These are phyloP conservation scores for Ceratosolen fusciceps DNA, from an alignment of 1,140 invertebrate species.

Conservation along the genomic window DNA sequence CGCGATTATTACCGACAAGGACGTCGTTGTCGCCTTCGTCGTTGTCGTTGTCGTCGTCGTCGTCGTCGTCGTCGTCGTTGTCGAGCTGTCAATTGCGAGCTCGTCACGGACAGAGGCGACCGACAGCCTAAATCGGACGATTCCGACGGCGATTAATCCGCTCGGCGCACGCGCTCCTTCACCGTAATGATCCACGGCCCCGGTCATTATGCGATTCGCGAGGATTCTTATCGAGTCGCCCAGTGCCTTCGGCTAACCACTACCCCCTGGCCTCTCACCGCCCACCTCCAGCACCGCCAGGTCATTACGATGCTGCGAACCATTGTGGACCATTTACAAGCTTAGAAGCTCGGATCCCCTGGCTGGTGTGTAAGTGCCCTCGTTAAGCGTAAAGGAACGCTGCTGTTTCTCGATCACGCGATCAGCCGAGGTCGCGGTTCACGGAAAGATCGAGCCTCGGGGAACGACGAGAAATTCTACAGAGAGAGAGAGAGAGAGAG, in stretches of 20 bases:
- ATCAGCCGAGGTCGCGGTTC: neutral
- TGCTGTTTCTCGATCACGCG: neutral
- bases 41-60: neutral
- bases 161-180: neutral
- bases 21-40: neutral
- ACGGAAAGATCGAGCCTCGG: too few species aligned
- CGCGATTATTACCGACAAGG: constrained; percentile 11
- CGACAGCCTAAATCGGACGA: neutral
- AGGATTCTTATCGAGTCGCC: neutral
- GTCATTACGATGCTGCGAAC: too few species aligned
- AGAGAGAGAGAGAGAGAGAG: constrained; percentile 5
- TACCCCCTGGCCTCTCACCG: neutral
- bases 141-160: neutral
- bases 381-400: too few species aligned
- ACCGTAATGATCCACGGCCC: neutral
- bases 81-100: neutral
- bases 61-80: neutral
- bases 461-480: too few species aligned
- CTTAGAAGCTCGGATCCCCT: too few species aligned
- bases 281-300: neutral
- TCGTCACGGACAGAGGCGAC: neutral
- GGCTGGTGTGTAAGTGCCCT: too few species aligned
- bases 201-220: neutral
- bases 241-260: neutral
- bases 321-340: too few species aligned